phyloP scores from a whole-genome alignment of 2,888 invertebrate genomes.

The Tholera decimalis region DNA sequence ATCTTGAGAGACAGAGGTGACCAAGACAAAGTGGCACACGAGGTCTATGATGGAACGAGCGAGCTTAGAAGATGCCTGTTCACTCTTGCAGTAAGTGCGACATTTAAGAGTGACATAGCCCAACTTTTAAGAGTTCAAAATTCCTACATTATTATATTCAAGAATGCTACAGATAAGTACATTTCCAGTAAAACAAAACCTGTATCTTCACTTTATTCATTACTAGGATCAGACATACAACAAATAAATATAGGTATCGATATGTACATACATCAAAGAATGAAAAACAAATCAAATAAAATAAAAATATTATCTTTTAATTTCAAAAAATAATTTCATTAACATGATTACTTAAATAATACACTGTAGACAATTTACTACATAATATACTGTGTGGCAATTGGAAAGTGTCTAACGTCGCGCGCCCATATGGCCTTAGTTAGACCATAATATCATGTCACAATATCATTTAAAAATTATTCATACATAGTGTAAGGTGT shows the following conservation, averaged over 20 bases:
- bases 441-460: conserved; percentile 49
- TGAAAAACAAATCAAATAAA: conserved; percentile 60
- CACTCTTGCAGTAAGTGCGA: no score
- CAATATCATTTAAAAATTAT: conserved; percentile 61
- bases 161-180: conserved; percentile 14
- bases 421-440: conserved; percentile 50
- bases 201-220: conserved; percentile 66
- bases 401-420: conserved; percentile 69
- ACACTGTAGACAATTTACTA: conserved; percentile 72
- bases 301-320: conserved; percentile 76
- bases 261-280: conserved; percentile 63
- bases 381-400: conserved; percentile 69
- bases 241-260: conserved; percentile 55
- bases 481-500: conserved; percentile 42
- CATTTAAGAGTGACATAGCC: no score
- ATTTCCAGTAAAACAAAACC: conserved; percentile 48
- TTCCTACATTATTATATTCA: no score
- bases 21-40: no score
- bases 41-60: no score
- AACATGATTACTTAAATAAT: conserved; percentile 72
- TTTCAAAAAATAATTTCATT: conserved; percentile 80
- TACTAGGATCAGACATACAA: conserved; percentile 60
- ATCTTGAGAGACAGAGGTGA: no score
- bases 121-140: no score
- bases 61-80: no score